Conservation (phyloP, 2,113 vertebrate species). For the Nothoprocta pentlandii region DNA sequence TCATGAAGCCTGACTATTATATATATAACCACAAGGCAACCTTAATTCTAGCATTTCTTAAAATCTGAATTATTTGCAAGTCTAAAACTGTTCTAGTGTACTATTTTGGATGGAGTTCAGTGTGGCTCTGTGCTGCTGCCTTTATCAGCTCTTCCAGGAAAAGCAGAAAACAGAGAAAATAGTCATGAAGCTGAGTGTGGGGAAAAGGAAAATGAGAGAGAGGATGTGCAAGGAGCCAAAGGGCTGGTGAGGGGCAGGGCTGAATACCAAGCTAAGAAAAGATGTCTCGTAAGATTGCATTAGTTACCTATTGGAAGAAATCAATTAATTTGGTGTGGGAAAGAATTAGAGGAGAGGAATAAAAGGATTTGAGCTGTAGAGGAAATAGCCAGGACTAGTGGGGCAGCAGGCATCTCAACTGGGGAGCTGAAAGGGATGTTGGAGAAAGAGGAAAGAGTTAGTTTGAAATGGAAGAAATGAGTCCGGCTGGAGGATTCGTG, state of each 20-base stretch:
- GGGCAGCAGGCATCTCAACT: not conserved
- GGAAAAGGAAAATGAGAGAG: not conserved
- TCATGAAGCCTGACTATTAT: conserved; percentile 16
- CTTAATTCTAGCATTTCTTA: not conserved
- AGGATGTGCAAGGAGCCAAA: not conserved
- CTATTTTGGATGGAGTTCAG: not conserved
- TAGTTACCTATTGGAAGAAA: not conserved
- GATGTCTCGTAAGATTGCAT: not conserved
- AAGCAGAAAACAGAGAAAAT: not conserved
- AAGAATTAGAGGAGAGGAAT: not conserved
- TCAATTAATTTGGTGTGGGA: not conserved
- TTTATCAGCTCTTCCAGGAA: not conserved
- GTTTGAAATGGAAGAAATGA: rapidly evolving
- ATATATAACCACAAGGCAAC: not conserved
- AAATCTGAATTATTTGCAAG: conserved; percentile 10
- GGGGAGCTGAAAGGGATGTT: not conserved
- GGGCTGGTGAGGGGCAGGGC: not conserved
- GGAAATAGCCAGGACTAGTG: not conserved
- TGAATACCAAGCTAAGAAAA: not conserved
- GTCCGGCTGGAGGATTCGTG: not conserved
- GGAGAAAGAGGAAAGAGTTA: not conserved
- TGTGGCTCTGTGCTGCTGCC: not conserved
- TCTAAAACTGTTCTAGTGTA: not conserved
- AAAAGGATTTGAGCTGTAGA: not conserved
- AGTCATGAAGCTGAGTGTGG: not conserved